phyloP scores from a whole-genome alignment of 2,113 vertebrate species.

The Talpa occidentalis region DNA sequence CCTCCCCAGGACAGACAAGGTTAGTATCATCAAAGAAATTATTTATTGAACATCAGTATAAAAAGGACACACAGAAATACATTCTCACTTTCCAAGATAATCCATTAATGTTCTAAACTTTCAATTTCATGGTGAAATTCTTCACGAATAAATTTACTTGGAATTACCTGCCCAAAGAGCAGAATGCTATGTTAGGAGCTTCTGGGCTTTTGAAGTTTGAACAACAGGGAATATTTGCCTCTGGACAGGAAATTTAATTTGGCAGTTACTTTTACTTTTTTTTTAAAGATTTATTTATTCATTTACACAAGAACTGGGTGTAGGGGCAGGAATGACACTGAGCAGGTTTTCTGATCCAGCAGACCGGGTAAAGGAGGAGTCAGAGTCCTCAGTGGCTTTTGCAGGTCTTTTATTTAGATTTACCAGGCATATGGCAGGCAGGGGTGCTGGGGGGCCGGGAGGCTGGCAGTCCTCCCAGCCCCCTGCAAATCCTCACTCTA shows the following conservation, averaged over 20 bases:
- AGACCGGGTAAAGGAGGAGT: no score
- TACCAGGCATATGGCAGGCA: no score
- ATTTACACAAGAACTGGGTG: no score
- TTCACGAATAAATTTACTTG: background rate
- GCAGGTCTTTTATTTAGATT: no score
- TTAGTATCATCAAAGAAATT: background rate
- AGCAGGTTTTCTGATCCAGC: no score
- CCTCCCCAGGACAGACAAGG: background rate
- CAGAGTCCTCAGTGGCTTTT: no score
- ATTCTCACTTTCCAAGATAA: background rate
- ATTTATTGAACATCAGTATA: background rate
- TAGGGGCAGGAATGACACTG: no score
- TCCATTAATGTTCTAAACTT: background rate
- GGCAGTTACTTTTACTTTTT: slow-evolving; percentile 24
- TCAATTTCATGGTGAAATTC: slow-evolving; percentile 12
- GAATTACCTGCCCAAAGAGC: background rate
- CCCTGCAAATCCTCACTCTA: no score
- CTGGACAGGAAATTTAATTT: slow-evolving; percentile 35
- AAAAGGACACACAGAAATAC: background rate
- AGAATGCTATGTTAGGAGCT: background rate
- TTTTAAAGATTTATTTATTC: no score
- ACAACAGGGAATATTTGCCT: background rate
- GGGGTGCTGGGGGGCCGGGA: no score
- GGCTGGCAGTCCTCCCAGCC: no score
- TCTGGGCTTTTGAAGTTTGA: slow-evolving; percentile 48